Base-by-base conservation (phyloP, 1,140 invertebrate genomes). In the Bombus fervidus region DNA sequence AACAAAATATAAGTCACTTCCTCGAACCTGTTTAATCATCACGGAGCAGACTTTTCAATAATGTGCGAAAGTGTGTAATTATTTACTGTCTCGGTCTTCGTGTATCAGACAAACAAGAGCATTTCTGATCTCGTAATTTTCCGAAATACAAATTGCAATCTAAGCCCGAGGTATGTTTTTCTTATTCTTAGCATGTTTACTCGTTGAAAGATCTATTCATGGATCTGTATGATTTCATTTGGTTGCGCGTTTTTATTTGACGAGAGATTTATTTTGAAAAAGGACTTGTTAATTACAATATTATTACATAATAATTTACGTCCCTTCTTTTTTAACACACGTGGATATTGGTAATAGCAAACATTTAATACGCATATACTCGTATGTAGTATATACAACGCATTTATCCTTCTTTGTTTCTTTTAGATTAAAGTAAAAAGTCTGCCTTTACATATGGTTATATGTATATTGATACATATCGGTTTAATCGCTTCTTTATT, bases 161-260 rank as follows among this genome's bases (percentile, higher is more conserved):
- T 41, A 47, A 77, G 13, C 5, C 15, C 0, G 31, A 84, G 82
- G 82, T 84, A 84, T 15, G 82, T 84, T 84, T 83, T 41, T 28
- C 31, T 43, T 83, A 68, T 68, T 71, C 4, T 41, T 2, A 41
- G n/a, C 31, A 43, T 25, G 57, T 13, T 18, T 76, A 25, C 4
- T 0, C 18, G 10, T 31, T 41, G 15, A 73, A 41, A 8, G 5
- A 18, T 72, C 28, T 39, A 28, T 25, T 68, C 3, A 3, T 37
- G 34, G 1, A 37, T 12, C n/a, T 34, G 3, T 57, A 57, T 9
- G 6, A 37, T 37, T 53, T 57, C 15, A 3, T 39, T 71, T 69
- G 43, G 18, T 80, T 53, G 10, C 15, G 31, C 12, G 12, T 34
- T 43, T 12, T 3, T 68, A 47, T 47, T 37, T 39, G 9, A 12